Conservation (phyloP, 2,113 vertebrate species). For the Sinocyclocheilus grahami region DNA sequence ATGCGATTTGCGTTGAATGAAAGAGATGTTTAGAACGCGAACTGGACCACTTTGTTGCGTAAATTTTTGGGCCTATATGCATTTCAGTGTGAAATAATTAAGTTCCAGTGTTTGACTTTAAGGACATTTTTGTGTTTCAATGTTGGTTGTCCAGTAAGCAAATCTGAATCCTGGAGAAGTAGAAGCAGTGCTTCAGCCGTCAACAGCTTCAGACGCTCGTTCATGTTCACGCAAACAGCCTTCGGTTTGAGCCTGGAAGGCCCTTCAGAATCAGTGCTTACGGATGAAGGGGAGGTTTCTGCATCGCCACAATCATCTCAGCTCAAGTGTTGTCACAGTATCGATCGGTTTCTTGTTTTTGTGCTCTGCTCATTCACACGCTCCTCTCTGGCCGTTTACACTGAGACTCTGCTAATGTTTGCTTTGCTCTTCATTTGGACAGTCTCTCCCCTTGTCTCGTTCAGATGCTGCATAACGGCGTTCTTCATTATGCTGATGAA, state of each 20-base stretch:
- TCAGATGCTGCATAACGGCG: conserved; percentile 14
- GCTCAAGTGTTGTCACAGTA: conserved; percentile 47
- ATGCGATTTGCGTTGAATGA: neutral
- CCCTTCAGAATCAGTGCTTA: conserved; percentile 43
- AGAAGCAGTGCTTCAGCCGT: neutral
- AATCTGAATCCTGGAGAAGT: neutral
- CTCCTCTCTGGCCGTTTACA: conserved; percentile 46
- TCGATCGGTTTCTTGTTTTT: conserved; percentile 55
- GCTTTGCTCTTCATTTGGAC: conserved; percentile 47
- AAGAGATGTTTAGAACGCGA: neutral
- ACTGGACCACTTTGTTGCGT: neutral
- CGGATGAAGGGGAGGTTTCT: conserved; percentile 28
- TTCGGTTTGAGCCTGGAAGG: conserved; percentile 14
- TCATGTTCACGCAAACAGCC: conserved; percentile 6
- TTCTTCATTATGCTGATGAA: conserved; percentile 2
- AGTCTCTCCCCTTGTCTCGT: conserved; percentile 31
- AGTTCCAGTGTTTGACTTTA: neutral
- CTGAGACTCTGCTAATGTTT: conserved; percentile 40
- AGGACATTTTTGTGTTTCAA: neutral
- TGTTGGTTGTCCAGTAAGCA: neutral
- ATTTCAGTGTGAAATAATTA: neutral
- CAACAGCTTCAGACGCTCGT: neutral
- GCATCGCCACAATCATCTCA: neutral
- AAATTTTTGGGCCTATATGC: neutral
- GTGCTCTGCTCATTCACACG: conserved; percentile 30